A percentile compares a stretch with the other conserved stretches of the same genome.
Evolutionary conservation across 2,113 vertebrate genomes (phyloP).

Genomic region (Camelus bactrianus): DNA sequence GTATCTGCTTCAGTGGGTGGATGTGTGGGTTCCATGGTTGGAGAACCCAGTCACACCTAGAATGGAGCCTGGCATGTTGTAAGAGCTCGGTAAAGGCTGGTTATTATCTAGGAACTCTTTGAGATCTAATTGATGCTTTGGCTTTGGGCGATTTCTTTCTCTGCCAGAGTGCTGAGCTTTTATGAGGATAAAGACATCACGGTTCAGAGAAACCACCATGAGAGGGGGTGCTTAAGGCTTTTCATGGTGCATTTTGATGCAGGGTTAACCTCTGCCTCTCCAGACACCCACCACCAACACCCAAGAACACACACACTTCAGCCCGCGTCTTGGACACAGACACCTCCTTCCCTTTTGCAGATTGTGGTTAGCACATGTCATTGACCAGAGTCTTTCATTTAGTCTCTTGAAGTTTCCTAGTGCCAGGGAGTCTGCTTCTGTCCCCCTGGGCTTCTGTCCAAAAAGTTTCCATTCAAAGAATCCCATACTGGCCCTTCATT

Average conservation of each 20-base stretch:
- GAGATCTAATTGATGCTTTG: conserved; percentile 28
- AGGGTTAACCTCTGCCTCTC: neutral
- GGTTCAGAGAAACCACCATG: neutral
- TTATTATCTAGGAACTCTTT: conserved; percentile 30
- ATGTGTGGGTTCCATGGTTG: neutral
- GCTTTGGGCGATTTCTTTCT: conserved; percentile 55
- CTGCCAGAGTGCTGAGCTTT: conserved; percentile 13
- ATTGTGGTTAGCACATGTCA: neutral
- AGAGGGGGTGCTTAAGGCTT: neutral
- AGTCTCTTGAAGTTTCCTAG: neutral
- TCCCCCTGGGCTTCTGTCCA: conserved; percentile 1
- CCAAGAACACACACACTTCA: neutral
- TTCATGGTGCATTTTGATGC: neutral
- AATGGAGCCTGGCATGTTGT: neutral
- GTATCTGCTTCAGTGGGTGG: neutral
- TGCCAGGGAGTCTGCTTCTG: neutral
- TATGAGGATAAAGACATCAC: neutral
- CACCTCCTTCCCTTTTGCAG: neutral
- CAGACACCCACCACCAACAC: neutral
- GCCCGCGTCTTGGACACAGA: neutral
- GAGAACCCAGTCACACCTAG: conserved; percentile 16
- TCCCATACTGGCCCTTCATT: neutral
- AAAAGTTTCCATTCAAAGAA: neutral
- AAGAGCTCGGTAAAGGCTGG: neutral
- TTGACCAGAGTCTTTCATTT: neutral